Evolutionary conservation across 2,888 invertebrate species (phyloP).

Genomic region (Protophormia terraenovae): DNA sequence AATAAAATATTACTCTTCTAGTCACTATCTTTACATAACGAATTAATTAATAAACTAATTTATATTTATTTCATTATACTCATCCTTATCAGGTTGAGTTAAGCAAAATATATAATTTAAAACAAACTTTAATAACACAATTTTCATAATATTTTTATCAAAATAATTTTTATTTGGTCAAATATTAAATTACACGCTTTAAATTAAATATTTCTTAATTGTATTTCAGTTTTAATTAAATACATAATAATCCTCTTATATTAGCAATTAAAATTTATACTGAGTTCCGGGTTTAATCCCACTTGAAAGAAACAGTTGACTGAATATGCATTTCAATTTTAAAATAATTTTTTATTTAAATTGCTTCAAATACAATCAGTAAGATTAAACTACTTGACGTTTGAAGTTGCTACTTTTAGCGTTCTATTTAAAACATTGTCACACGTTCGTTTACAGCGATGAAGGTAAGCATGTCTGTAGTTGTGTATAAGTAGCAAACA

Average conservation of each 20-base stretch:
- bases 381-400: slow-evolving; percentile 7
- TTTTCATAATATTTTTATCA: no score
- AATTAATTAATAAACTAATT: no score
- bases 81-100: no score
- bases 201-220: not conserved
- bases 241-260: no score
- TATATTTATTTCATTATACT: no score
- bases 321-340: not conserved
- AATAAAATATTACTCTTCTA: no score
- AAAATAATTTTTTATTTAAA: not conserved
- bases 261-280: not conserved
- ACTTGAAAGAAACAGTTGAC: not conserved
- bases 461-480: not conserved
- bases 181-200: no score
- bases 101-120: no score
- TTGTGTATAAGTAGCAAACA: not conserved
- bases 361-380: not conserved
- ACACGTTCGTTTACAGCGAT: not conserved
- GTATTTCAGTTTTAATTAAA: not conserved
- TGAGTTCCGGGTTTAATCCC: not conserved
- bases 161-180: no score
- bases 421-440: slow-evolving; percentile 19
- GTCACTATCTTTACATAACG: no score
- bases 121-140: no score
- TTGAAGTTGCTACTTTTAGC: slow-evolving; percentile 7